Evolutionary conservation across 2,888 invertebrate species (phyloP), one percentile per base, ranked within the genome.

Genomic region (Litoditis marina): DNA sequence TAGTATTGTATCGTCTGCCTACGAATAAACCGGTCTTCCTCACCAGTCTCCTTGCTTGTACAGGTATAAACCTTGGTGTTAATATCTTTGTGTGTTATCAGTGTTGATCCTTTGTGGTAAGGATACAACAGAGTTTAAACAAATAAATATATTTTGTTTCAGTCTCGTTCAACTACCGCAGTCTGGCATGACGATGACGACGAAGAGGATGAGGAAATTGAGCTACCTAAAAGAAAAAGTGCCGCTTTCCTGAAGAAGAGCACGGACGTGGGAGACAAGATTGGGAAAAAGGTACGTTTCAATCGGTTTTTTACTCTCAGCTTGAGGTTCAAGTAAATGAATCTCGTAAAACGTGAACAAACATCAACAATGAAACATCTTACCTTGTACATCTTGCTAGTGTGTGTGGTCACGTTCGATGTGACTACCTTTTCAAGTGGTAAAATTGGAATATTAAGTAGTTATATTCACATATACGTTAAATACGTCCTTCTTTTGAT

Each of bases 181-280:
- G 68, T 68, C 13, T 72, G 72, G 72, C 52, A 64, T 39, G 72
- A 72, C 36, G 69, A 72, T 42, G 72, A 72, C 30, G 72, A 72
- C 31, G 69, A 66, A 31, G 66, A 60, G 13, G 44, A 65, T 31
- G 30, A 61, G 16, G 65, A 63, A 16, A 49, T 72, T 11, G 27
- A 50, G 0, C 52, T 72, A 0, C 68, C 72, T 7, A 66, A 66
- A 39, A 69, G 68, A 51, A 66, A 66, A 8, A 39, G 60, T 27
- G 30, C 61, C 44, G 61, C 57, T 3, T 64, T 69, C 25, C 32
- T 72, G 51, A 66, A 69, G 46, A 51, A 56, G 56, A 63, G 52
- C 5, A 66, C 68, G 2, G 72, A 72, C 36, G 60, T 54, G 16
- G 66, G 60, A 8, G 60, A 59, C 16, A 58, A 62, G 30, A 47